phyloP scores from a whole-genome alignment of 2,888 invertebrate species.

The Gymnocheta viridis region DNA sequence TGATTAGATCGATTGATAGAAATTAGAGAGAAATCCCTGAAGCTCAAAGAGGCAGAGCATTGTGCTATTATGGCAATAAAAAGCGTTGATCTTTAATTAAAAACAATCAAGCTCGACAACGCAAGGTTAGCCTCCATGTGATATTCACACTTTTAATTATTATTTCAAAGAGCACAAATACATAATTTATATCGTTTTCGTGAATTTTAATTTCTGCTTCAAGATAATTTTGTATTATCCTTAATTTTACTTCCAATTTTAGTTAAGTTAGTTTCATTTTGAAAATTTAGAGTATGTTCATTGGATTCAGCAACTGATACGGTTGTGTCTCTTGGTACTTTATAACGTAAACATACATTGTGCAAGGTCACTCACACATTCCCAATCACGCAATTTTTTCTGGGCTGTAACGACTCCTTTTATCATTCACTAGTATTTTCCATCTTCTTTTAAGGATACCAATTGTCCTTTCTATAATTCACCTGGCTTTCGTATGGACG shows the following conservation, averaged over 20 bases:
- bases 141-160: no score
- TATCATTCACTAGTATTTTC: slow-evolving; percentile 46
- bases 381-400: slow-evolving; percentile 7
- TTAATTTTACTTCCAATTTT: slow-evolving; percentile 28
- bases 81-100: no score
- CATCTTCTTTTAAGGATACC: slow-evolving; percentile 50
- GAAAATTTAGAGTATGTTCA: background rate
- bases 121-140: no score
- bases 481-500: slow-evolving; percentile 50
- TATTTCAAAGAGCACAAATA: no score
- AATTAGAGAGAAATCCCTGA: no score
- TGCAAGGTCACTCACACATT: background rate
- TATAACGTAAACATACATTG: background rate
- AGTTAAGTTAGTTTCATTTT: background rate
- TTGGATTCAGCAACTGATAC: background rate
- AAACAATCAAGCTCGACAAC: no score
- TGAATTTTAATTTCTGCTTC: background rate
- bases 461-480: slow-evolving; percentile 51
- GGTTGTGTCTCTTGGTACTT: background rate
- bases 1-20: no score
- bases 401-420: slow-evolving; percentile 44
- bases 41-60: no score
- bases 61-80: no score
- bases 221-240: background rate
- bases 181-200: no score